A percentile compares a stretch with the other conserved stretches of the same genome.
Evolutionary conservation across 2,113 vertebrate species (phyloP).

Genomic region (Onychorhynchus coronatus): DNA sequence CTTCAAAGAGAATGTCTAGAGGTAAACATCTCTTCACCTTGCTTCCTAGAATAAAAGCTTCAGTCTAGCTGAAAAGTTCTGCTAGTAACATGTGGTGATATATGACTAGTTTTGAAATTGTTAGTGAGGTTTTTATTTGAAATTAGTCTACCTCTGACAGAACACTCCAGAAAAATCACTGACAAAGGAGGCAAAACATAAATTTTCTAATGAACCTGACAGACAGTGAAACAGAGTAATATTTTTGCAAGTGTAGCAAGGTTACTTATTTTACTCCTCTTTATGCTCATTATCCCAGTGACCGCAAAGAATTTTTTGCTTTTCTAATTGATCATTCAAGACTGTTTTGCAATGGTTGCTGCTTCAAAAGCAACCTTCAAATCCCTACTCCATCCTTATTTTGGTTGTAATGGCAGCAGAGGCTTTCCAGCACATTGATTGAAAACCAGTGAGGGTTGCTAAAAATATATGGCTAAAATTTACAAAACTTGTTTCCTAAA

Average conservation of each 20-base stretch:
- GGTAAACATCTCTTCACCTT: not conserved
- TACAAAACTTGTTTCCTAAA: not conserved
- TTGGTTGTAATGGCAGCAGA: not conserved
- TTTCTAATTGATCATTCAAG: not conserved
- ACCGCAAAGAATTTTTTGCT: not conserved
- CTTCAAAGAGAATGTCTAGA: not conserved
- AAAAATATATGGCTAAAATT: not conserved
- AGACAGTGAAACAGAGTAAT: not conserved
- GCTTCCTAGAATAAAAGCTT: not conserved
- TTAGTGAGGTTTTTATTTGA: not conserved
- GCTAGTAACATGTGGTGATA: not conserved
- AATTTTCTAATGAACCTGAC: not conserved
- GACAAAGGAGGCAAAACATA: not conserved
- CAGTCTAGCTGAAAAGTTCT: not conserved
- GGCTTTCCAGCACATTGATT: not conserved
- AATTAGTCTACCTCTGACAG: not conserved
- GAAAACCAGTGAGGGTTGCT: not conserved
- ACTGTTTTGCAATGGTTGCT: not conserved
- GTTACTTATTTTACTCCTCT: not conserved
- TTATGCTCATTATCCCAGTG: not conserved
- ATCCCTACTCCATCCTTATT: not conserved
- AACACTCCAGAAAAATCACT: not conserved
- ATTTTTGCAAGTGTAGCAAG: not conserved
- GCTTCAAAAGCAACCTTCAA: not conserved
- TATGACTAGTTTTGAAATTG: not conserved